phyloP scores from a whole-genome alignment of 92 coral and sea anemone species.

The Siderastrea siderea region DNA sequence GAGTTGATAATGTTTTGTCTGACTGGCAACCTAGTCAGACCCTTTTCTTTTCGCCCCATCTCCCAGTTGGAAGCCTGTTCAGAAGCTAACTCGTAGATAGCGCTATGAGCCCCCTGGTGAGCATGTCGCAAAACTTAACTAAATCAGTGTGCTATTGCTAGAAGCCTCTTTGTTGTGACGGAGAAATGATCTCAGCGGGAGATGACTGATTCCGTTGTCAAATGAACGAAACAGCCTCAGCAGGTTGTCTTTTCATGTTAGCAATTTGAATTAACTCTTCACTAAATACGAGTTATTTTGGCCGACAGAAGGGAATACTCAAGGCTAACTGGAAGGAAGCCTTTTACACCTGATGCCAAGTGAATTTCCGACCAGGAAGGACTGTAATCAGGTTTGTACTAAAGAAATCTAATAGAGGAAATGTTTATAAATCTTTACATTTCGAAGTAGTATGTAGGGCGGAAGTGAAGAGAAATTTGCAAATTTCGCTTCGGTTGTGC shows the following conservation, averaged over 20 bases:
- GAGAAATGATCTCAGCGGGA: background rate
- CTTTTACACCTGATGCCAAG: background rate
- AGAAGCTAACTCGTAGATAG: background rate
- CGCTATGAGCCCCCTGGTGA: background rate
- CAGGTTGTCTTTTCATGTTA: background rate
- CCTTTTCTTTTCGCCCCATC: background rate
- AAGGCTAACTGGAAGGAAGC: background rate
- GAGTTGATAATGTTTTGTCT: background rate
- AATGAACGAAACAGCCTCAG: background rate
- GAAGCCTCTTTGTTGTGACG: background rate
- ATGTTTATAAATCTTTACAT: background rate
- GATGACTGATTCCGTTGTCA: background rate
- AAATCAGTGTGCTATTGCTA: background rate
- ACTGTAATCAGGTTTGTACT: background rate
- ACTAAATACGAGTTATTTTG: background rate
- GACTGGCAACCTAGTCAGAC: background rate
- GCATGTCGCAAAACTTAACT: background rate
- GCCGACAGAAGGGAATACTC: background rate
- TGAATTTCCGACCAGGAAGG: background rate
- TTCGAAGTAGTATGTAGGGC: too few species aligned
- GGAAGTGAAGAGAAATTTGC: background rate
- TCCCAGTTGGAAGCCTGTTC: background rate
- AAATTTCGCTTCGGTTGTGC: background rate
- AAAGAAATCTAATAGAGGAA: background rate
- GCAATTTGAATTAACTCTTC: slow-evolving; percentile 11